These are phyloP conservation scores for Phaetusa simplex DNA, from an alignment of 2,113 vertebrate species.

Conservation along the genomic window DNA sequence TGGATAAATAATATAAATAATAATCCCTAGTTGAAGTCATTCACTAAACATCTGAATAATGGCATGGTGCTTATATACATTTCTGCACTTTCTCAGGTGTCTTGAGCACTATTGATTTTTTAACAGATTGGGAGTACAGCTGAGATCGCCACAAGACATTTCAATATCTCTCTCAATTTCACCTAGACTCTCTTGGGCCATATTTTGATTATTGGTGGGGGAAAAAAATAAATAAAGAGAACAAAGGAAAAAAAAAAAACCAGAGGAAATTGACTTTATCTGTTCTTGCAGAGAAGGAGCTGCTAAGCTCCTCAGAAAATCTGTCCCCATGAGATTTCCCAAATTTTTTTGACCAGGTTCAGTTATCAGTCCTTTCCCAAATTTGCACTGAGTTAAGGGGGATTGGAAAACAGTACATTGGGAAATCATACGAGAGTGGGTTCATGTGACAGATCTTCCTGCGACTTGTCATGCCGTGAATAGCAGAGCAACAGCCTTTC, in stretches of 20 bases:
- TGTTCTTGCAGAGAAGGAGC: background rate
- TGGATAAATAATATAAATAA: background rate
- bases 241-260: background rate
- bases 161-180: background rate
- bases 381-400: background rate
- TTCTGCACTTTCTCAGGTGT: background rate
- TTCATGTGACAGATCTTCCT: slow-evolving; percentile 53
- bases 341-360: background rate
- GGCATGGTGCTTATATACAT: background rate
- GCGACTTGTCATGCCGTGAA: slow-evolving; percentile 5
- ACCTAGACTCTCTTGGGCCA: background rate
- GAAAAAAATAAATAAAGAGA: background rate
- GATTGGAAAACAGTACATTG: background rate
- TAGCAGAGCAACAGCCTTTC: slow-evolving; percentile 52
- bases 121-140: background rate
- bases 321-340: background rate
- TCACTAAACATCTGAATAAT: background rate
- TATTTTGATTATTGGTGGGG: background rate
- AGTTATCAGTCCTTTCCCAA: background rate
- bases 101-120: background rate
- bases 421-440: background rate
- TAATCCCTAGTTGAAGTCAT: background rate
- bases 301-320: background rate
- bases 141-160: background rate
- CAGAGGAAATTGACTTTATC: background rate